Percentiles rank a stretch among this genome's conserved stretches.
Evolutionary conservation across 2,113 vertebrate species (phyloP).

Genomic region (Diadophis punctatus): DNA sequence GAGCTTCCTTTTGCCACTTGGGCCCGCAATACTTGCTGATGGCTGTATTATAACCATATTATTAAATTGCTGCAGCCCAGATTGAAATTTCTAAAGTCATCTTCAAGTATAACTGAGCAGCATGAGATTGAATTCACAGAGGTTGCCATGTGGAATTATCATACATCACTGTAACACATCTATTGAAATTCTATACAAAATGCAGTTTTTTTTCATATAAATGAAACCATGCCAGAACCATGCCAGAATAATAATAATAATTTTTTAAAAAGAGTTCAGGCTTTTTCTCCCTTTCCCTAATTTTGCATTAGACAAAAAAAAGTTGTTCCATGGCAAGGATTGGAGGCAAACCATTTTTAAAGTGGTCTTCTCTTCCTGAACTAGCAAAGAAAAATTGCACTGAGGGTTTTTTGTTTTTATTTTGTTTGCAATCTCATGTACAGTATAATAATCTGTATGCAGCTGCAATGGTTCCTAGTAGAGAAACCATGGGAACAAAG

Average conservation of each 20-base stretch:
- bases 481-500: neutral
- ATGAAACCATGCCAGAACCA: neutral
- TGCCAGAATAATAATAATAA: too few species aligned
- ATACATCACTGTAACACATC: neutral
- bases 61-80: neutral
- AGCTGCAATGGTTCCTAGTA: neutral
- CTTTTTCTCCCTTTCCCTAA: neutral
- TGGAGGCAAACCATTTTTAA: neutral
- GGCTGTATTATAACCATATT: neutral
- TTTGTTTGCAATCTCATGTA: neutral
- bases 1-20: too few species aligned
- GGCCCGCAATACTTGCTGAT: neutral
- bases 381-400: neutral
- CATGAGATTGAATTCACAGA: neutral
- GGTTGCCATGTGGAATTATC: neutral
- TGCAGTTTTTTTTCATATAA: neutral
- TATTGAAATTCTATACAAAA: neutral
- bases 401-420: neutral
- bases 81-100: neutral
- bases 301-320: neutral
- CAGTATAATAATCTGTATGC: neutral
- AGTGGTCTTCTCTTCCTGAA: neutral
- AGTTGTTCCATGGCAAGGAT: neutral
- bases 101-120: neutral
- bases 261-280: neutral